Percentiles rank a stretch among this genome's conserved stretches.
These are phyloP conservation scores for Brachycybe producta DNA, from an alignment of 2,888 invertebrate genomes.

Conservation along the genomic window DNA sequence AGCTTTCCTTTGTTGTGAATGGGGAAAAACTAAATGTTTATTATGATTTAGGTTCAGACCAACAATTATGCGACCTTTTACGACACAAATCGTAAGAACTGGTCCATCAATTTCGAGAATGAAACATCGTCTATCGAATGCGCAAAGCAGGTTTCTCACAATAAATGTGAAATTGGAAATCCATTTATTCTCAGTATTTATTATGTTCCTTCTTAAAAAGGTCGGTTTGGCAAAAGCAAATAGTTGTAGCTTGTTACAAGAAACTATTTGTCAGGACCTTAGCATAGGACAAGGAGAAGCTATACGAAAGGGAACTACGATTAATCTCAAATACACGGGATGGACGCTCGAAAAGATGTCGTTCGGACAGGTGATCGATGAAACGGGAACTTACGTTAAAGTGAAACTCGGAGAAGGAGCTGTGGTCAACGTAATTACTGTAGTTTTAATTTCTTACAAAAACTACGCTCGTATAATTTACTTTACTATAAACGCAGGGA, in stretches of 20 bases:
- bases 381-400: neutral
- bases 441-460: neutral
- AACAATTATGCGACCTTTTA: conserved; percentile 15
- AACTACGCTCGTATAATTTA: neutral
- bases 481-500: neutral
- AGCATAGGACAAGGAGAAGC: neutral
- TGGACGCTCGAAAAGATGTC: neutral
- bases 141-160: conserved; percentile 12
- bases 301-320: neutral
- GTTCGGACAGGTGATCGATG: conserved; percentile 13
- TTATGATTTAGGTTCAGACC: conserved; percentile 3
- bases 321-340: conserved; percentile 3
- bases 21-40: too few species aligned
- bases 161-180: neutral
- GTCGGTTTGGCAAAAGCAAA: conserved; percentile 3
- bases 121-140: conserved; percentile 1
- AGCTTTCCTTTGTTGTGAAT: too few species aligned
- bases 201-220: conserved; percentile 1
- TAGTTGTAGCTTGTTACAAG: neutral
- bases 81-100: conserved; percentile 2
- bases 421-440: conserved; percentile 6
- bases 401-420: conserved; percentile 8
- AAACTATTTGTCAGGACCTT: conserved; percentile 6
- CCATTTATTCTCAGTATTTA: neutral
- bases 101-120: conserved; percentile 13